Evolutionary conservation across 2,113 vertebrate species (phyloP).

Genomic region (Clarias gariepinus): DNA sequence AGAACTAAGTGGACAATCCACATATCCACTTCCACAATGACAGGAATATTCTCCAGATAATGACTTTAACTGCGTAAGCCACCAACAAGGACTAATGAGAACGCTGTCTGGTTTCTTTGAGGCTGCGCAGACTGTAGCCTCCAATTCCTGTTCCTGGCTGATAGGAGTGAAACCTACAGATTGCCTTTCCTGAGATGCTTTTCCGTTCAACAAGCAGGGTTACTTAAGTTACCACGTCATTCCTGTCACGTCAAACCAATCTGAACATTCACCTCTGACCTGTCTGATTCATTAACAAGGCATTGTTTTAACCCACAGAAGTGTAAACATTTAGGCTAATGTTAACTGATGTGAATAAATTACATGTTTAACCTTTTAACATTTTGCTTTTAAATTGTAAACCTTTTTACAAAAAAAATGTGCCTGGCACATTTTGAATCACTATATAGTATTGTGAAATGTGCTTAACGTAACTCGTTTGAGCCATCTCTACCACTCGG

Average conservation of each 20-base stretch:
- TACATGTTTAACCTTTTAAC: neutral
- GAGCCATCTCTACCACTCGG: no score
- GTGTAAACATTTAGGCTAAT: neutral
- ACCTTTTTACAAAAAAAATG: no score
- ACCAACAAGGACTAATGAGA: neutral
- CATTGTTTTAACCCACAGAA: neutral
- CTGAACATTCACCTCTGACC: neutral
- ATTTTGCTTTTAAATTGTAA: no score
- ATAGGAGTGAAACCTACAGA: neutral
- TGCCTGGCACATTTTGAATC: no score
- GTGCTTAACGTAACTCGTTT: no score
- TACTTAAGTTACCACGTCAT: neutral
- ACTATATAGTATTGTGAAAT: no score
- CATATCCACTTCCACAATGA: neutral
- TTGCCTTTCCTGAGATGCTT: neutral
- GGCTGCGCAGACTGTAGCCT: neutral
- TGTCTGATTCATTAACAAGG: neutral
- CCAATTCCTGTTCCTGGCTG: neutral
- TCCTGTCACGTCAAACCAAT: neutral
- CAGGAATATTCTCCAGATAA: conserved; percentile 1
- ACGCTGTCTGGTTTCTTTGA: neutral
- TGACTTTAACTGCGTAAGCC: neutral
- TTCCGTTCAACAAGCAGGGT: neutral
- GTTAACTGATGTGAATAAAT: neutral
- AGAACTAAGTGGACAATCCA: neutral